Percentiles rank a stretch among this genome's conserved stretches.
phyloP scores from a whole-genome alignment of 2,888 invertebrate species.

The Synergus umbraculus region DNA sequence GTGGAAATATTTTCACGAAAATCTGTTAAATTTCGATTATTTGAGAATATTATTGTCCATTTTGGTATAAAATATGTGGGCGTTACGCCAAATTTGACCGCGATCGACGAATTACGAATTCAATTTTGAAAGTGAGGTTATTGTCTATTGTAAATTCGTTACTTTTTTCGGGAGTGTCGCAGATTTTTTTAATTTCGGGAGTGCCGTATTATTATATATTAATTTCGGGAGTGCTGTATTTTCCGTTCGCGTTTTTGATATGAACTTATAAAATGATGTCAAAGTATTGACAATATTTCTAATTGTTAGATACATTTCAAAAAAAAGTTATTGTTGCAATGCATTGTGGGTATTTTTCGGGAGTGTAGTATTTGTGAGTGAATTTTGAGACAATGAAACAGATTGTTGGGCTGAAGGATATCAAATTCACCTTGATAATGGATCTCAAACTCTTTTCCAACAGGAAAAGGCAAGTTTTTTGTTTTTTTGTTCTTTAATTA shows the following conservation, averaged over 20 bases:
- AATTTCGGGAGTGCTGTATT: neutral
- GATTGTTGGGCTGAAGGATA: too few species aligned
- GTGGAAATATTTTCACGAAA: neutral
- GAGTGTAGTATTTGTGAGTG: neutral
- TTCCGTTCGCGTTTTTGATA: too few species aligned
- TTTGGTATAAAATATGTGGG: neutral
- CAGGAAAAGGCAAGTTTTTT: neutral
- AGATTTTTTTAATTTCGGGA: too few species aligned
- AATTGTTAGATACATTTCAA: too few species aligned
- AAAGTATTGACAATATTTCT: too few species aligned
- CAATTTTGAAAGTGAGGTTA: neutral
- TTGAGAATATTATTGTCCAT: neutral
- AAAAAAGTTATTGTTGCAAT: too few species aligned
- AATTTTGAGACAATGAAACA: neutral
- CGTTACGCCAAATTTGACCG: neutral
- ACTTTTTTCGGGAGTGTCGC: too few species aligned
- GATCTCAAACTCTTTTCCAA: neutral
- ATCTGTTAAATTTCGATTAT: neutral
- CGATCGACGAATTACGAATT: neutral
- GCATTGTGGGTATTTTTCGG: neutral
- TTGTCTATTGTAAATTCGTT: neutral
- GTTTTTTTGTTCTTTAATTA: too few species aligned
- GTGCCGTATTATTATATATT: too few species aligned
- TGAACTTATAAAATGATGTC: too few species aligned
- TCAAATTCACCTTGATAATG: neutral